Base-by-base conservation (phyloP, 2,888 invertebrate genomes). In the Caenorhabditis afra region DNA sequence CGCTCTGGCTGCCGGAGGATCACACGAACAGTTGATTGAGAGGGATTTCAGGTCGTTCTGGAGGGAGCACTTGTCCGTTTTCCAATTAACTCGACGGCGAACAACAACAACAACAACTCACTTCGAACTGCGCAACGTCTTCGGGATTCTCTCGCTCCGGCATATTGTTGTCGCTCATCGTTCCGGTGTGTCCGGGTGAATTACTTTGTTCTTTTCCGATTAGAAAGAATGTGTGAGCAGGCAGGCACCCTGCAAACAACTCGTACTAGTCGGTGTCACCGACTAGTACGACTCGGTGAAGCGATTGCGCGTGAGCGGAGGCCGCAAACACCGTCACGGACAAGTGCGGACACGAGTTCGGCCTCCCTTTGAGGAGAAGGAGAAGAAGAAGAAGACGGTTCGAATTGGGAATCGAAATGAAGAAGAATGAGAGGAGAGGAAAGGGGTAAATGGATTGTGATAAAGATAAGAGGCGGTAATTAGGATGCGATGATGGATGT, bases 401-500 rank as follows among this genome's bases (percentile, higher is more conserved):
- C 7, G 29, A 29, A 29, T 29, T 29, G 29, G 16, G 29, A 64
- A 64, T 41, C 20, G 20, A 50, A 50, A 16, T 50, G 23, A n/a
- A n/a, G n/a, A n/a, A n/a, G n/a, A n/a, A n/a, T n/a, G n/a, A n/a
- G n/a, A n/a, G n/a, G n/a, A n/a, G 20, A 45, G 41, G 37, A 18
- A 39, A 41, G 20, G 22, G 35, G 23, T 16, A 44, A 73, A 50
- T 49, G 57, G 64, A 73, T 73, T 73, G 58, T 73, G 64, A 73
- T 73, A 58, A 58, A 39, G 64, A 73, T 73, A 64, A 58, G 73
- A 50, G 52, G 58, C 44, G 59, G 68, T 68, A 68, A 68, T 68
- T 68, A 68, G 68, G 45, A 52, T 44, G 39, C 7, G 41, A 39
- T 73, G 73, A 73, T 64, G 73, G 64, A 73, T 73, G 73, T 73